Conservation (phyloP, 2,797 vertebrate genomes). For the Pseudochirops corinnae region DNA sequence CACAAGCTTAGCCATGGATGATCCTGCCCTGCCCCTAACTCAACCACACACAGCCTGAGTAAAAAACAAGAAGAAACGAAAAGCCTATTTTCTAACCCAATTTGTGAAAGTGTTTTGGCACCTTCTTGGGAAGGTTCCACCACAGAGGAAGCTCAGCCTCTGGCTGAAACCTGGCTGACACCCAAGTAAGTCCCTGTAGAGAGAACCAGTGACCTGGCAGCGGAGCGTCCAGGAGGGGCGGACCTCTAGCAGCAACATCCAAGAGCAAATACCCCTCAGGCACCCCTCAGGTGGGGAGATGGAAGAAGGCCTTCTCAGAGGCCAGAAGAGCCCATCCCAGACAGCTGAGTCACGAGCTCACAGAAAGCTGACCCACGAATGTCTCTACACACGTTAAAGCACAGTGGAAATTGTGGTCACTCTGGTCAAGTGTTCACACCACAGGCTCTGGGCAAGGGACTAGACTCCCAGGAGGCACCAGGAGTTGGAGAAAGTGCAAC, state of each 20-base stretch:
- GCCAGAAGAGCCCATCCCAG: background rate
- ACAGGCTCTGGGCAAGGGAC: background rate
- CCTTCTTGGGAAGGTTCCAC: conserved; percentile 6
- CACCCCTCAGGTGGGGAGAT: background rate
- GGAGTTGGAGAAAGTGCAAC: background rate
- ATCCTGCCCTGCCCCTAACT: background rate
- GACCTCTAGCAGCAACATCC: background rate
- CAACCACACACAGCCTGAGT: background rate
- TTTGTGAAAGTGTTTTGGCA: conserved; percentile 47
- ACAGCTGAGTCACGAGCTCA: background rate
- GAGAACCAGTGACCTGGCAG: background rate
- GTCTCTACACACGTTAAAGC: background rate
- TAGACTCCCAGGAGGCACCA: background rate
- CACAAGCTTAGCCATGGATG: conserved; percentile 75
- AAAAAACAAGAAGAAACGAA: conserved; percentile 71
- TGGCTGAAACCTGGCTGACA: background rate
- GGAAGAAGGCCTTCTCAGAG: background rate
- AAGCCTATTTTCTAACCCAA: conserved; percentile 73
- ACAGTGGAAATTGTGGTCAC: background rate
- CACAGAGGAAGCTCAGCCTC: background rate
- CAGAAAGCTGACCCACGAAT: background rate
- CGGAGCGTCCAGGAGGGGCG: background rate
- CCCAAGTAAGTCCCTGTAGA: background rate
- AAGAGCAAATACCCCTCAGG: background rate
- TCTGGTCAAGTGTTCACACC: background rate